phyloP scores from a whole-genome alignment of 2,113 vertebrate species.

The Ictalurus furcatus region DNA sequence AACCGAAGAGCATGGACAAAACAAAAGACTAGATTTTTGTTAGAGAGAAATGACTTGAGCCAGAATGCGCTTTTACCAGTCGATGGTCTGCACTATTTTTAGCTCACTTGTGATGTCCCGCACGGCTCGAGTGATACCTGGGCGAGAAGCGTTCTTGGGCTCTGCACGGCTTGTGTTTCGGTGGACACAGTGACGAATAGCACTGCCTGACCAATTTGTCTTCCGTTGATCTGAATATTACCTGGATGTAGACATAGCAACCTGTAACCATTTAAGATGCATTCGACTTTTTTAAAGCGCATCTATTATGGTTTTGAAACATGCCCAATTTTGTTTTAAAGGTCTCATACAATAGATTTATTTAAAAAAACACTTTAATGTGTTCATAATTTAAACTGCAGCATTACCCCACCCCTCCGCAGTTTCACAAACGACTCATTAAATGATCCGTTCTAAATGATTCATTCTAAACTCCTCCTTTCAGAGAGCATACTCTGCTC shows the following conservation, averaged over 20 bases:
- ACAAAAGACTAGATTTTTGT: not conserved
- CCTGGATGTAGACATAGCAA: not conserved
- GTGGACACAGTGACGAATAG: not conserved
- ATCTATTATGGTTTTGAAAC: too few species aligned
- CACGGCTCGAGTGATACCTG: not conserved
- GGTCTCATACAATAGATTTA: too few species aligned
- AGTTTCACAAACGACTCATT: too few species aligned
- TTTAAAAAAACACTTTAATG: too few species aligned
- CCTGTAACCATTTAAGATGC: not conserved
- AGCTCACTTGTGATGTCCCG: not conserved
- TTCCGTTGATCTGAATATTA: not conserved
- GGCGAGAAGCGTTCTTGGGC: not conserved
- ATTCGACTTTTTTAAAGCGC: not conserved
- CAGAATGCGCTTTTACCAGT: not conserved
- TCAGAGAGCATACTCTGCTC: too few species aligned
- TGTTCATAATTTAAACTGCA: too few species aligned
- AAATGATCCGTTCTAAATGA: too few species aligned
- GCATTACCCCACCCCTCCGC: too few species aligned
- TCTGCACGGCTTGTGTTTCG: not conserved
- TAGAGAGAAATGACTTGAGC: not conserved
- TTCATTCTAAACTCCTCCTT: too few species aligned
- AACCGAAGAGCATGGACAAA: not conserved
- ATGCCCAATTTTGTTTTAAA: too few species aligned
- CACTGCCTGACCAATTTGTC: not conserved
- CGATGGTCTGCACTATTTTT: not conserved